Conservation (phyloP, 2,113 vertebrate genomes). For the Acanthochromis polyacanthus region DNA sequence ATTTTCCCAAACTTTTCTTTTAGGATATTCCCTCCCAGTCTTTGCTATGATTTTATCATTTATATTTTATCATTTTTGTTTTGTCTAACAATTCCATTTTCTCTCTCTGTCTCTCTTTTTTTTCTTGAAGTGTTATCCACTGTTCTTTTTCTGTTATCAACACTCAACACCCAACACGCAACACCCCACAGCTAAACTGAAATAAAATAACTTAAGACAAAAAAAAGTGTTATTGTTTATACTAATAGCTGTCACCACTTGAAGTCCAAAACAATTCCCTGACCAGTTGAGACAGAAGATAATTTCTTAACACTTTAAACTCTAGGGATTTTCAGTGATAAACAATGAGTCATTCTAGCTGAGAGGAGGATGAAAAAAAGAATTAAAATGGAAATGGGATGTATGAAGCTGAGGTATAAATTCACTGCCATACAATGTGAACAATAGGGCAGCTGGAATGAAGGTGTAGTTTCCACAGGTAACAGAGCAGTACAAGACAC, state of each 20-base stretch:
- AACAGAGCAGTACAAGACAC: background rate
- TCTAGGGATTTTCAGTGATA: slow-evolving; percentile 26
- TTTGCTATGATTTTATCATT: slow-evolving; percentile 11
- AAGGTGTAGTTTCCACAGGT: slow-evolving; percentile 8
- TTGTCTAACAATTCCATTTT: background rate
- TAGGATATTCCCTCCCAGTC: background rate
- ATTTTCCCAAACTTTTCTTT: slow-evolving; percentile 4
- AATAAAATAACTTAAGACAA: slow-evolving; percentile 15
- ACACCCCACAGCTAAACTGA: slow-evolving; percentile 2
- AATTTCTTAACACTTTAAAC: slow-evolving; percentile 35
- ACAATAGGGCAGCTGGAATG: background rate
- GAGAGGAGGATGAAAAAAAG: background rate
- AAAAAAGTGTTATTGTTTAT: slow-evolving; percentile 22
- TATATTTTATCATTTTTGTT: background rate
- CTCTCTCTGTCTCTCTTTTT: background rate
- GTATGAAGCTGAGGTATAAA: slow-evolving; percentile 11
- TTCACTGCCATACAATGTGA: background rate
- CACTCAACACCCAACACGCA: slow-evolving; percentile 11
- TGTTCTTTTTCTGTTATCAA: slow-evolving; percentile 20
- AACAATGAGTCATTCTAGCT: slow-evolving; percentile 35
- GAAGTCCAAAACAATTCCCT: slow-evolving; percentile 23
- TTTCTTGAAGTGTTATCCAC: background rate
- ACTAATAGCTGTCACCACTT: slow-evolving; percentile 30
- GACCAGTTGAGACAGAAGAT: slow-evolving; percentile 27
- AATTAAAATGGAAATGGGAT: slow-evolving; percentile 8